These are phyloP conservation scores for Arothron firmamentum DNA, from an alignment of 2,113 vertebrate species.

Conservation along the genomic window DNA sequence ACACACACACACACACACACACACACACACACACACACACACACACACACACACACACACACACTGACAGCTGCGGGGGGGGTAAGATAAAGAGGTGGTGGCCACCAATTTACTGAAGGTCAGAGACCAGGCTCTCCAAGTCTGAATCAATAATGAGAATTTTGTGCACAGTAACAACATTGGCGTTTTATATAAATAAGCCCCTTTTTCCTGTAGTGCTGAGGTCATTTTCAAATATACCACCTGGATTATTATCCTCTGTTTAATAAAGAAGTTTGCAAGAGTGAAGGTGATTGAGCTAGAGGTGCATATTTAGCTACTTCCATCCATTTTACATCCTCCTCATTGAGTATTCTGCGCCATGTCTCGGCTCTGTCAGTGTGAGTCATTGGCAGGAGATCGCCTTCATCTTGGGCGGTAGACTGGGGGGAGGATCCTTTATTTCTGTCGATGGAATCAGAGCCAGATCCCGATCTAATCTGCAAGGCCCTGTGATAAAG, in stretches of 20 bases:
- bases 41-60: slow-evolving; percentile 16
- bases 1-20: slow-evolving; percentile 19
- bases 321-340: background rate
- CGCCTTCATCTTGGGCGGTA: slow-evolving; percentile 23
- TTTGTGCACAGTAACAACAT: slow-evolving; percentile 9
- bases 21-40: slow-evolving; percentile 12
- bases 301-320: background rate
- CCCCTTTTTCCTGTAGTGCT: no score
- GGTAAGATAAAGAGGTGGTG: slow-evolving; percentile 40
- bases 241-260: no score
- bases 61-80: slow-evolving; percentile 39
- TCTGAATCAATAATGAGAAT: slow-evolving; percentile 38
- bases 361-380: background rate
- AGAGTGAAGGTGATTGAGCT: no score
- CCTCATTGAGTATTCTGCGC: no score
- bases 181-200: background rate
- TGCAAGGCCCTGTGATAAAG: slow-evolving; percentile 1
- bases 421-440: slow-evolving; percentile 9
- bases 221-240: no score
- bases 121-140: slow-evolving; percentile 22
- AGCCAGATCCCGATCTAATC: slow-evolving; percentile 25
- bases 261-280: no score
- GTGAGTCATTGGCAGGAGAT: slow-evolving; percentile 18
- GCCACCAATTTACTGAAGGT: slow-evolving; percentile 52
- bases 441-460: background rate